Conservation (phyloP, 1,140 invertebrate species). For the Sycophila sp. region DNA sequence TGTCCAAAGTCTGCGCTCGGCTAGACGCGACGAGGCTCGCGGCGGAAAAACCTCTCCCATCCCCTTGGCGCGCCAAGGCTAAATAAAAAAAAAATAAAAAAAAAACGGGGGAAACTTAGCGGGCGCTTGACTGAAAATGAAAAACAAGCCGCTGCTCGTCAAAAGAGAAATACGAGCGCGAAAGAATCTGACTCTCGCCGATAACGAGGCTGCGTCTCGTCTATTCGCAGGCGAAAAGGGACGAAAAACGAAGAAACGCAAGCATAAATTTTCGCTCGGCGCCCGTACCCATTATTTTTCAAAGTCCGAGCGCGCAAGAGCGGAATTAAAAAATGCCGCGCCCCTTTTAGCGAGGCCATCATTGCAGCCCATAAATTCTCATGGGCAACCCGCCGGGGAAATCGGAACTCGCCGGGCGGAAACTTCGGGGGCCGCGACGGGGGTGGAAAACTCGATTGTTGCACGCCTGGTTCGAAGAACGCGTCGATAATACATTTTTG, state of each 20-base stretch:
- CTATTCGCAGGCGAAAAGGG: background rate
- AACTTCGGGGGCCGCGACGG: background rate
- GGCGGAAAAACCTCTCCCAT: too few species aligned
- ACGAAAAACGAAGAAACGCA: background rate
- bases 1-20: too few species aligned
- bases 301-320: background rate
- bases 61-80: too few species aligned
- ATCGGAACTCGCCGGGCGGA: background rate
- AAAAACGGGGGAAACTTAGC: background rate
- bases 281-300: background rate
- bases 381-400: background rate
- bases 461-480: background rate
- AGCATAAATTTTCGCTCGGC: slow-evolving; percentile 29
- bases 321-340: slow-evolving; percentile 13
- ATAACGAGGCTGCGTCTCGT: background rate
- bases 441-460: background rate
- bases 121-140: slow-evolving; percentile 2
- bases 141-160: slow-evolving; percentile 15
- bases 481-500: too few species aligned
- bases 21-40: too few species aligned
- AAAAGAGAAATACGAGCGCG: slow-evolving; percentile 32
- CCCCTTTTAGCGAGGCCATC: slow-evolving; percentile 8
- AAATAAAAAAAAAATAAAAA: too few species aligned
- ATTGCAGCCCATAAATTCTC: slow-evolving; percentile 19
- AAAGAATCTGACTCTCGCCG: slow-evolving; percentile 26